Percentiles rank a stretch among this genome's conserved stretches.
Conservation (phyloP, 2,113 vertebrate species). For the Mystacornis crossleyi region DNA sequence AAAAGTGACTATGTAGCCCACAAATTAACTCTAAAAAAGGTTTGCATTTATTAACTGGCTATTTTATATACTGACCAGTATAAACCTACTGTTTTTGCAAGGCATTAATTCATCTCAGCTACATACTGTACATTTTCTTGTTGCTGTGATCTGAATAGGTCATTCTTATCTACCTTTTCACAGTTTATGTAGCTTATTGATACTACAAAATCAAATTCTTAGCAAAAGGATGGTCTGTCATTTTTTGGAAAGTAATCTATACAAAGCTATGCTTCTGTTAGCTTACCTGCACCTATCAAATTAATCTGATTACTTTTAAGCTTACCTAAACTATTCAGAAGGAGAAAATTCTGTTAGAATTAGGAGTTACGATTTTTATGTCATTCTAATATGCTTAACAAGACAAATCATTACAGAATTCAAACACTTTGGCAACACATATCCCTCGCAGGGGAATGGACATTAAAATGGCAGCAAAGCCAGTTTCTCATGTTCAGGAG, state of each 20-base stretch:
- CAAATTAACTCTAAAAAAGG: neutral
- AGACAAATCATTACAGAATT: slow-evolving; percentile 29
- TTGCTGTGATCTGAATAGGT: neutral
- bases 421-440: neutral
- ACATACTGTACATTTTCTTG: neutral
- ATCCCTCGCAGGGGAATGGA: neutral
- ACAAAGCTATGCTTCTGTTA: neutral
- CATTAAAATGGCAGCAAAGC: slow-evolving; percentile 5
- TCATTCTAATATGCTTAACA: slow-evolving; percentile 16
- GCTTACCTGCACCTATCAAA: neutral
- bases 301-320: neutral
- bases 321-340: neutral
- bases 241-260: neutral
- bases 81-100: neutral
- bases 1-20: neutral
- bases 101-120: neutral
- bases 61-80: neutral
- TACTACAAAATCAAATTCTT: neutral
- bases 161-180: neutral
- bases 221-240: neutral
- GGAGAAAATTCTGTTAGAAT: neutral
- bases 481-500: slow-evolving; percentile 8
- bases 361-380: neutral
- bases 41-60: neutral
- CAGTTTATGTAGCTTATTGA: neutral